These are phyloP conservation scores for Antheraea pernyi DNA, from an alignment of 1,140 invertebrate species.

Conservation along the genomic window DNA sequence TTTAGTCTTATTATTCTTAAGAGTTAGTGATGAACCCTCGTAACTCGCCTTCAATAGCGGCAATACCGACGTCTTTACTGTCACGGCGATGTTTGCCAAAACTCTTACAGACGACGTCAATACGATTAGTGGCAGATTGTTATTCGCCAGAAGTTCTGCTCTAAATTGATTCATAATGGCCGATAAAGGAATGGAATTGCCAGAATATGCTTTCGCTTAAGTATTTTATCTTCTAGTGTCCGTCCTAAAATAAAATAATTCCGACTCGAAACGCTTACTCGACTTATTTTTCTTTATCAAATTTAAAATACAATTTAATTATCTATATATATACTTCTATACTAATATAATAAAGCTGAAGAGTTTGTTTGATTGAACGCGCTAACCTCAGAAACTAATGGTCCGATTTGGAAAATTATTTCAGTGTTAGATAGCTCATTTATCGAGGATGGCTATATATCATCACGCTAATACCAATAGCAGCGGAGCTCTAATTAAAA, in stretches of 20 bases:
- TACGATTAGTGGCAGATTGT: constrained; percentile 21
- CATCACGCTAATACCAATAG: no score
- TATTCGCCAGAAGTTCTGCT: constrained; percentile 15
- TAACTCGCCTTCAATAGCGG: constrained; percentile 23
- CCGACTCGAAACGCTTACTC: no score
- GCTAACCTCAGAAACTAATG: no score
- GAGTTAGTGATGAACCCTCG: constrained; percentile 27
- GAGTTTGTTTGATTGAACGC: no score
- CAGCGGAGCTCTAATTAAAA: no score
- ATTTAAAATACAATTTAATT: no score
- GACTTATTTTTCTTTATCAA: not conserved
- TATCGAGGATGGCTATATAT: no score
- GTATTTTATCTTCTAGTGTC: not conserved
- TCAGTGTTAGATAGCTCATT: no score
- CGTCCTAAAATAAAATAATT: not conserved
- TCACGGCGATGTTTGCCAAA: constrained; percentile 28
- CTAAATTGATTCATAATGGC: constrained; percentile 27
- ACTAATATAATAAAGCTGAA: no score
- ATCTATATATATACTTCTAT: no score
- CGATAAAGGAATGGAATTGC: constrained; percentile 13
- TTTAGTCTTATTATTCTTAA: not conserved
- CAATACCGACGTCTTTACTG: constrained; percentile 57
- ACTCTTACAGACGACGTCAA: constrained; percentile 21
- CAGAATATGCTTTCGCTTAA: constrained; percentile 4
- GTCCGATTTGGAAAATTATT: no score